Evolutionary conservation across 2,888 invertebrate genomes (phyloP).

Genomic region (Drosophila paucipuncta): DNA sequence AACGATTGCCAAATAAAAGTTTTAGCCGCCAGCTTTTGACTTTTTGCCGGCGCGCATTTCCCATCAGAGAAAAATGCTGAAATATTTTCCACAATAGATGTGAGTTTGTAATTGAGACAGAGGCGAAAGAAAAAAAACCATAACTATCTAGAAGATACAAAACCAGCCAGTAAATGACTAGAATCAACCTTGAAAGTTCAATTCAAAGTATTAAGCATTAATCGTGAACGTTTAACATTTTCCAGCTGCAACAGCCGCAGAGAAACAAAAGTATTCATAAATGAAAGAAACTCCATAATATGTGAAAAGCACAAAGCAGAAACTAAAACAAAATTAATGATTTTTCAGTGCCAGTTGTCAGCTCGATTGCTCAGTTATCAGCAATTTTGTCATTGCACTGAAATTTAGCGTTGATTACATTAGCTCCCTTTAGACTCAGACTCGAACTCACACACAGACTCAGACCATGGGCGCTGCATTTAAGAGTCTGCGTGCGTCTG

Average conservation of each 20-base stretch:
- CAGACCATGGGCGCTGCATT: constrained; percentile 28
- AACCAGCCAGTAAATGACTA: neutral
- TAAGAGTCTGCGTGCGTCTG: constrained; percentile 20
- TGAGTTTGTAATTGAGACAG: constrained; percentile 24
- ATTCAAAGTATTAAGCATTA: constrained; percentile 40
- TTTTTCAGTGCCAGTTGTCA: constrained; percentile 42
- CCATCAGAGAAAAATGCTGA: constrained; percentile 5
- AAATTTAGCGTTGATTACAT: constrained; percentile 72
- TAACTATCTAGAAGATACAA: constrained; percentile 34
- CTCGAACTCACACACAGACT: neutral
- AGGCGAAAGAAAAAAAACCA: neutral
- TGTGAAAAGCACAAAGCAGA: constrained; percentile 38
- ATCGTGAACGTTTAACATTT: constrained; percentile 28
- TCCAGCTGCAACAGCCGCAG: constrained; percentile 33
- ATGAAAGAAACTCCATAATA: constrained; percentile 13
- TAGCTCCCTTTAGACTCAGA: constrained; percentile 19
- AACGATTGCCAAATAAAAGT: constrained; percentile 57
- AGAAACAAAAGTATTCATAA: constrained; percentile 10
- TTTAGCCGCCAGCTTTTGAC: constrained; percentile 34
- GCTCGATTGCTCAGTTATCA: constrained; percentile 63
- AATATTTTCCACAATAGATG: constrained; percentile 20
- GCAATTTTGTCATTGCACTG: constrained; percentile 77
- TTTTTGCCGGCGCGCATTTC: constrained; percentile 10
- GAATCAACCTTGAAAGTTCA: constrained; percentile 57
- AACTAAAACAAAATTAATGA: constrained; percentile 68